phyloP scores from a whole-genome alignment of 2,888 invertebrate species.

The Uropetala carovei region DNA sequence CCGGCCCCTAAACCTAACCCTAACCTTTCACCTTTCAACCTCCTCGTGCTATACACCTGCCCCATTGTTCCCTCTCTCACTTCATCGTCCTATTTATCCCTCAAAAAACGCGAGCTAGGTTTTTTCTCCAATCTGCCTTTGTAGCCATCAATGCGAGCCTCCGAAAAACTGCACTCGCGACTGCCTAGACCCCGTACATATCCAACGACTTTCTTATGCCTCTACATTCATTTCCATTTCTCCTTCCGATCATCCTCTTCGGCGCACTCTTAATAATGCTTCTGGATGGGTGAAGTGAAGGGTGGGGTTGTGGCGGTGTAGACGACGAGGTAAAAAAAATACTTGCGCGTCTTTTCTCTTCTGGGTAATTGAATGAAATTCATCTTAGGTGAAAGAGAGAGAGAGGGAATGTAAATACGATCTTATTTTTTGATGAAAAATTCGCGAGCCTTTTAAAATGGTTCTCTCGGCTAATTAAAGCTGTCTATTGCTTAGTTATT shows the following conservation, averaged over 20 bases:
- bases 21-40: background rate
- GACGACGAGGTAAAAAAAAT: too few species aligned
- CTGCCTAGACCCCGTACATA: background rate
- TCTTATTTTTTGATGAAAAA: slow-evolving; percentile 2
- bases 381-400: background rate
- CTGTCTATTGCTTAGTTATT: too few species aligned
- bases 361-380: slow-evolving; percentile 13
- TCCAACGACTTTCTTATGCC: background rate
- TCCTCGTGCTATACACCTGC: background rate
- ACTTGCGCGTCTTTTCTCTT: background rate
- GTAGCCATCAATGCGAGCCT: slow-evolving; percentile 2
- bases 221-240: background rate
- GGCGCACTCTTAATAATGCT: slow-evolving; percentile 3
- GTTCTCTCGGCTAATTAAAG: too few species aligned
- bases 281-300: background rate
- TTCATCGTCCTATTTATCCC: background rate
- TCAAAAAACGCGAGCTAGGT: background rate
- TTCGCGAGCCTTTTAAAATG: background rate
- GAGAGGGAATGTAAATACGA: background rate
- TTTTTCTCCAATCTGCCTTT: slow-evolving; percentile 28
- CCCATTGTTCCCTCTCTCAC: background rate
- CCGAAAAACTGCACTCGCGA: background rate
- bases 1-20: background rate
- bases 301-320: background rate
- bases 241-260: background rate